These are phyloP conservation scores for Neotragus moschatus DNA, from an alignment of 2,113 vertebrate species.

Conservation along the genomic window DNA sequence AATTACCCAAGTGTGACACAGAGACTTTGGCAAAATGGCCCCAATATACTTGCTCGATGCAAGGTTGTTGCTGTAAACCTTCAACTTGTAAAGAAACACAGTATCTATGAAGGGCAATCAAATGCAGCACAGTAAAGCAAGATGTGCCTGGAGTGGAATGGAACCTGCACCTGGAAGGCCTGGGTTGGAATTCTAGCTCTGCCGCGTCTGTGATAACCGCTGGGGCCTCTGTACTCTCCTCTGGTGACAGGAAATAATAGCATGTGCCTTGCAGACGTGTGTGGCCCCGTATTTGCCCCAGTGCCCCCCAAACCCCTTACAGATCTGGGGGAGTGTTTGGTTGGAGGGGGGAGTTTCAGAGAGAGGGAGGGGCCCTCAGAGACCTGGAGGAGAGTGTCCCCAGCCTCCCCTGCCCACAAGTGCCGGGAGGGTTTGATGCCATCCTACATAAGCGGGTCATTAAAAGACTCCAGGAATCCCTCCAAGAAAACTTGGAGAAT, in stretches of 20 bases:
- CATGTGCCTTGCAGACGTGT: accelerated
- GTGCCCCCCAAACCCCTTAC: neutral
- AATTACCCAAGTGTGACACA: neutral
- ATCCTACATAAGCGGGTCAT: neutral
- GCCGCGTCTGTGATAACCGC: neutral
- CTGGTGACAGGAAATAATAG: neutral
- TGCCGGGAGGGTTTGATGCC: slow-evolving; percentile 24
- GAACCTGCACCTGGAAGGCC: neutral
- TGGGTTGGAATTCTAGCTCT: neutral
- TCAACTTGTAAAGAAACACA: neutral
- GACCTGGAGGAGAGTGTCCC: accelerated
- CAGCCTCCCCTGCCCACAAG: neutral
- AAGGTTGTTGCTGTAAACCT: neutral
- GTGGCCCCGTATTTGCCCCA: neutral
- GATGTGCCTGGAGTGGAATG: neutral
- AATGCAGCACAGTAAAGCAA: neutral
- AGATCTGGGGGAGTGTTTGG: neutral
- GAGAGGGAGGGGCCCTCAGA: neutral
- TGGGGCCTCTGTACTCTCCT: neutral
- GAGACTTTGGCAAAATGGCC: neutral
- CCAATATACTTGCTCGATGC: neutral
- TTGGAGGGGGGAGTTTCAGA: neutral
- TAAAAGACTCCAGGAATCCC: neutral
- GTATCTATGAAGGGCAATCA: neutral
- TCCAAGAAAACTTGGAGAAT: slow-evolving; percentile 7